Conservation (phyloP, 2,888 invertebrate genomes). For the Amblyjoppa proteus region DNA sequence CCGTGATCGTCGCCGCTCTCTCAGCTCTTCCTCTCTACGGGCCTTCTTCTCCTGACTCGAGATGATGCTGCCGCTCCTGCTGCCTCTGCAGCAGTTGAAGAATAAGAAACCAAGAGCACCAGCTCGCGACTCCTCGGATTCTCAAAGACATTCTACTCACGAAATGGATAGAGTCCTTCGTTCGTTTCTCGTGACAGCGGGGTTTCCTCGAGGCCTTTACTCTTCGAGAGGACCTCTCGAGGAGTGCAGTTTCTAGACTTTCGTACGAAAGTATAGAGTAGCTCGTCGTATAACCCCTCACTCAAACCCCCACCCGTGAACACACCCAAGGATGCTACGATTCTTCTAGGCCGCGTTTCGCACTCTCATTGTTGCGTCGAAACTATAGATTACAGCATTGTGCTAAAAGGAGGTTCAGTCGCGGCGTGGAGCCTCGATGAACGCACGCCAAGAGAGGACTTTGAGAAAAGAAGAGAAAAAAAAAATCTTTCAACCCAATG, state of each 20-base stretch:
- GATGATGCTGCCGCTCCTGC: slow-evolving; percentile 11
- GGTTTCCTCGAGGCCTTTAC: slow-evolving; percentile 69
- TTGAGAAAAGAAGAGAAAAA: background rate
- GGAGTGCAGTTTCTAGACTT: background rate
- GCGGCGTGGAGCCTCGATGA: slow-evolving; percentile 10
- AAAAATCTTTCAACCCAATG: background rate
- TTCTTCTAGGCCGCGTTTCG: slow-evolving; percentile 76
- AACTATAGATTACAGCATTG: slow-evolving; percentile 81
- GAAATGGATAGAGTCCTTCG: slow-evolving; percentile 82
- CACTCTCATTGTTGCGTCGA: slow-evolving; percentile 80
- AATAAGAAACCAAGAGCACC: slow-evolving; percentile 30
- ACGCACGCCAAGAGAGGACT: slow-evolving; percentile 31
- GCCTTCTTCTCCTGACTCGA: slow-evolving; percentile 45
- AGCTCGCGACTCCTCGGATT: slow-evolving; percentile 53
- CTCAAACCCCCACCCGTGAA: background rate
- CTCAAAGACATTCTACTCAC: slow-evolving; percentile 68
- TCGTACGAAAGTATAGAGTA: slow-evolving; percentile 1
- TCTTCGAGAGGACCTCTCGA: slow-evolving; percentile 21
- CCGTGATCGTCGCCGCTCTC: slow-evolving; percentile 66
- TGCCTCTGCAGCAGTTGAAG: slow-evolving; percentile 20
- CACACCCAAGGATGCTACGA: slow-evolving; percentile 59
- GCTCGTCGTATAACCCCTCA: background rate
- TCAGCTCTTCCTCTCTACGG: slow-evolving; percentile 42
- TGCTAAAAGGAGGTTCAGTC: slow-evolving; percentile 43
- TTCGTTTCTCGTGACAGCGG: slow-evolving; percentile 80